Percentiles rank a stretch among this genome's conserved stretches.
Evolutionary conservation across 2,113 vertebrate species (phyloP).

Genomic region (Dascyllus trimaculatus): DNA sequence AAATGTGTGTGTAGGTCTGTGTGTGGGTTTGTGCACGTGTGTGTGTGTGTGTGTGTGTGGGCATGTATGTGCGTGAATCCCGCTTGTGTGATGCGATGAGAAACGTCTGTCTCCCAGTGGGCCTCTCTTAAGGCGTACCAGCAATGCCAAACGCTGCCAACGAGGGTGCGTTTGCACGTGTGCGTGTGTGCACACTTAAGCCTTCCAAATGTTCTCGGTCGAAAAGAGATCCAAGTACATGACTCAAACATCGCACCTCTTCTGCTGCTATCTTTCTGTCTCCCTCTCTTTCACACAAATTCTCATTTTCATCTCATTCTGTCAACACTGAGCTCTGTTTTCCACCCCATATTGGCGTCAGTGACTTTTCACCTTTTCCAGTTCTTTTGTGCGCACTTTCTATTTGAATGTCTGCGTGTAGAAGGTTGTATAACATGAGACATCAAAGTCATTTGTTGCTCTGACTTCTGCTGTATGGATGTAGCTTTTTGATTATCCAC

Average conservation of each 20-base stretch:
- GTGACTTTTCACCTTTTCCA: conserved; percentile 33
- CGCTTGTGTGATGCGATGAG: conserved; percentile 37
- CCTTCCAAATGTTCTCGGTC: conserved; percentile 80
- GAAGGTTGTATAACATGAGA: background rate
- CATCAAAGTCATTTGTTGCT: background rate
- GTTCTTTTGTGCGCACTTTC: conserved; percentile 3
- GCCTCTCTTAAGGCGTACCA: conserved; percentile 55
- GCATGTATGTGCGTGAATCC: conserved; percentile 47
- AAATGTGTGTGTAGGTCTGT: background rate
- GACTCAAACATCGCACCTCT: conserved; percentile 82
- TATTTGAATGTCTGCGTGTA: background rate
- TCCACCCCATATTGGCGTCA: conserved; percentile 48
- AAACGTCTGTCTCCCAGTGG: conserved; percentile 77
- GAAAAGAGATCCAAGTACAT: conserved; percentile 75
- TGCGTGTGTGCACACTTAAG: conserved; percentile 69
- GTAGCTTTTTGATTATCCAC: no score
- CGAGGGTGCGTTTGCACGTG: conserved; percentile 16
- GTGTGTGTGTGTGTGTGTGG: conserved; percentile 27
- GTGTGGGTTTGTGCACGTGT: conserved; percentile 1
- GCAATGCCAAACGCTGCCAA: conserved; percentile 48
- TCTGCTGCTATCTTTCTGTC: conserved; percentile 67
- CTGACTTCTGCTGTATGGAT: no score
- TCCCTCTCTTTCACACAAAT: conserved; percentile 57
- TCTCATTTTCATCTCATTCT: conserved; percentile 53
- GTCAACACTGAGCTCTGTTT: conserved; percentile 25